Base-by-base conservation (phyloP, 2,888 invertebrate species). In the Gerris lacustris region DNA sequence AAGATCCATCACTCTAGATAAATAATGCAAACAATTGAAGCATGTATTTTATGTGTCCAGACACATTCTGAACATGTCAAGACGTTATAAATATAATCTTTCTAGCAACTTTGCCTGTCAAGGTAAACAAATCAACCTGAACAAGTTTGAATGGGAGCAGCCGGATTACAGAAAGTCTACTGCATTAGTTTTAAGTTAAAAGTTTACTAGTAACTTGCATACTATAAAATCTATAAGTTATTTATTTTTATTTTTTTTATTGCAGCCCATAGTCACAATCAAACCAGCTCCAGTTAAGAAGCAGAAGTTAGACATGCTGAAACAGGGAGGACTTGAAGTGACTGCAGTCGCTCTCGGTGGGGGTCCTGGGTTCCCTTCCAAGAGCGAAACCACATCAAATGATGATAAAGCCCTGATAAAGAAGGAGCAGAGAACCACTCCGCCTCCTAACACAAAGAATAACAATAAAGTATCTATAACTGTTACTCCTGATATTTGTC, bases 321-420 rank as follows among this genome's bases (percentile, higher is more conserved):
- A 88, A 72, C 88, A 90, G 76, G 85, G 89, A 15, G 90, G 90
- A 0, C 80, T 90, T 5, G 90, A 90, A 78, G 90, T 90, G 2
- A 90, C 90, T 0, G 86, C 90, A 0, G 84, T 90, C 9, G 63
- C 66, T 17, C 67, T 55, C 15, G 17, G 43, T n/a, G 47, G 45
- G 9, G 55, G 66, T 5, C 64, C 45, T 11, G 64, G 69, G 6
- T 63, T 69, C 18, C 31, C 68, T 31, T 17, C 44, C 18, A 18
- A 68, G 63, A 67, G 69, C 45, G 11, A 62, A 62, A 55, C 64
- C 71, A 18, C 9, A 70, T 44, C 63, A 71, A 18, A 18, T 45
- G n/a, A 55, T 67, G 11, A 31, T 44, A 45, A 6, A n/a, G 45
- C 55, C 45, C 9, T 55, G 2, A 55, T 55, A 55, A 15, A 17